These are phyloP conservation scores for Phalacrocorax aristotelis DNA, from an alignment of 2,113 vertebrate species.

Conservation along the genomic window DNA sequence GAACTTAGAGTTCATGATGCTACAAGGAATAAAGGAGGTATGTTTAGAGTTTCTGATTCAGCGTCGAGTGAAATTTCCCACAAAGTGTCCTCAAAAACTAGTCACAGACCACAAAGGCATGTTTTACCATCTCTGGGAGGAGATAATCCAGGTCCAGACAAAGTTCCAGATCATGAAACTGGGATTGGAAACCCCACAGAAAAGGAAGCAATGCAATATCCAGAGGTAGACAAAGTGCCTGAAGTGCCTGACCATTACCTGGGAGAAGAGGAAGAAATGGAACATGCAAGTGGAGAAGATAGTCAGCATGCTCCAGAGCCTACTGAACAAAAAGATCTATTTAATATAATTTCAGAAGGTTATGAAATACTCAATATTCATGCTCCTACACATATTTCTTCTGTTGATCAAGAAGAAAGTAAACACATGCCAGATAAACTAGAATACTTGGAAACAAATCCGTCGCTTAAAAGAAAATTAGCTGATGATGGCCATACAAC, in stretches of 20 bases:
- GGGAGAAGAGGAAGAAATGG: conserved; percentile 20
- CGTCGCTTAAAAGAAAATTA: conserved; percentile 74
- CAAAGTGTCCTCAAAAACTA: background rate
- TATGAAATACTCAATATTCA: conserved; percentile 94
- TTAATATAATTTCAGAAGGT: conserved; percentile 91
- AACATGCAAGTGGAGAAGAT: background rate
- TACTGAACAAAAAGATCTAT: conserved; percentile 84
- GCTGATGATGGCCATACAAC: background rate
- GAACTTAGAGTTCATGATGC: background rate
- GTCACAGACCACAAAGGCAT: background rate
- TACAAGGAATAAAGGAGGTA: background rate
- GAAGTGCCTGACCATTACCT: background rate
- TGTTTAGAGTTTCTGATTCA: background rate
- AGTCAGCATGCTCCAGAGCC: conserved; percentile 17
- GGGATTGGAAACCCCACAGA: background rate
- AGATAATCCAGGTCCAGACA: conserved; percentile 19
- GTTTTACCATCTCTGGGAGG: background rate
- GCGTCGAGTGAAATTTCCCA: background rate
- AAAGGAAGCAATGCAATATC: background rate
- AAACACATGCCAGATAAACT: conserved; percentile 86
- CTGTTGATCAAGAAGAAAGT: conserved; percentile 89
- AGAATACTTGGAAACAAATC: conserved; percentile 85
- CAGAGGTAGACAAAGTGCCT: background rate
- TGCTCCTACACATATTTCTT: conserved; percentile 84
- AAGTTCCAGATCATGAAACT: background rate